These are phyloP conservation scores for Conistra vaccinii DNA, from an alignment of 2,888 invertebrate genomes.

Conservation along the genomic window DNA sequence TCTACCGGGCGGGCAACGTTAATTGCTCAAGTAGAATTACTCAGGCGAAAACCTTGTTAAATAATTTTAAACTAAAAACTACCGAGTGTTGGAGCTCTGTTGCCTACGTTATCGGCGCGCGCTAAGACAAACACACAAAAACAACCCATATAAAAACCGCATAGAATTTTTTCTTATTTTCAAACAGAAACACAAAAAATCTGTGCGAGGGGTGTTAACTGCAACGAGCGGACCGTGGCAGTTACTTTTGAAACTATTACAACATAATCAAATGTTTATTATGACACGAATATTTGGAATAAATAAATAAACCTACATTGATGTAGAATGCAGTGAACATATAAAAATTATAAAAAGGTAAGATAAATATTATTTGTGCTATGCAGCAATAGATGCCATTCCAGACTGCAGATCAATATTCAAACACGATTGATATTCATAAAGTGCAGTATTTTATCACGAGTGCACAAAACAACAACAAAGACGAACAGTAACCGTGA, in stretches of 20 bases:
- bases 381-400: constrained; percentile 4
- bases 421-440: constrained; percentile 42
- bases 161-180: constrained; percentile 78
- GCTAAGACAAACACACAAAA: constrained; percentile 88
- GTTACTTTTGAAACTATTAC: constrained; percentile 60
- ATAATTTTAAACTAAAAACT: constrained; percentile 31
- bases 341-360: constrained; percentile 13
- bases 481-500: constrained; percentile 59
- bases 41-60: constrained; percentile 14
- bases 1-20: constrained; percentile 4
- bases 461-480: constrained; percentile 54
- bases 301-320: constrained; percentile 29
- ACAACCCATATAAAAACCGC: constrained; percentile 82
- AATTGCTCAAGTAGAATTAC: constrained; percentile 20
- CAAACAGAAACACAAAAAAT: constrained; percentile 80
- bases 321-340: constrained; percentile 15
- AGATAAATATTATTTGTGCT: constrained; percentile 19
- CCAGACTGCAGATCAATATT: constrained; percentile 26
- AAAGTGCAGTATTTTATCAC: constrained; percentile 37
- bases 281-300: constrained; percentile 42
- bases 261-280: constrained; percentile 46
- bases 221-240: constrained; percentile 74
- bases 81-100: constrained; percentile 55
- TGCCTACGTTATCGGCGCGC: constrained; percentile 80
- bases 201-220: constrained; percentile 82